Evolutionary conservation across 2,797 vertebrate genomes (phyloP).

Genomic region (Poecile montanus): DNA sequence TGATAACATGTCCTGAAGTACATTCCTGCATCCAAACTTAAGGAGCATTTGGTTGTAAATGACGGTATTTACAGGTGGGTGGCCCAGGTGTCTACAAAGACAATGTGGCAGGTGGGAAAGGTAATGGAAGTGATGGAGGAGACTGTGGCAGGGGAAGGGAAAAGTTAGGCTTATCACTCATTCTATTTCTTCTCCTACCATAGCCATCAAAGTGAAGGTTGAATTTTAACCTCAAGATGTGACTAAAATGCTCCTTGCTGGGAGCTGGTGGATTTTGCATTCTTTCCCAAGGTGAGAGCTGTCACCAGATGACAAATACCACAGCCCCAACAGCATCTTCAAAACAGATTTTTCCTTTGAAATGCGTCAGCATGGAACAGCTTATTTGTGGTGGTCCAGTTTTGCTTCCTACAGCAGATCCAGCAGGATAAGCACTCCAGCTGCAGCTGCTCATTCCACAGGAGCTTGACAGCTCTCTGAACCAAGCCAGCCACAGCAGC

Average conservation of each 20-base stretch:
- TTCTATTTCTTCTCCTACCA: background rate
- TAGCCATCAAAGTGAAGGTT: background rate
- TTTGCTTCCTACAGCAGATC: slow-evolving; percentile 60
- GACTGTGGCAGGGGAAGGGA: background rate
- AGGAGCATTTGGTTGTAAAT: background rate
- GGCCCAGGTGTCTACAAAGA: background rate
- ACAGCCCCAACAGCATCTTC: background rate
- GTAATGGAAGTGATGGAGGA: background rate
- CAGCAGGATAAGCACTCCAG: slow-evolving; percentile 35
- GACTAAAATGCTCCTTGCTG: background rate
- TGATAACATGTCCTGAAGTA: background rate
- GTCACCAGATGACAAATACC: background rate
- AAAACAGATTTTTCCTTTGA: slow-evolving; percentile 36
- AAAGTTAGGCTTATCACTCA: background rate
- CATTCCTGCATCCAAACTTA: background rate
- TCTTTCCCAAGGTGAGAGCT: background rate
- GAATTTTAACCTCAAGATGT: slow-evolving; percentile 1
- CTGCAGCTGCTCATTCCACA: slow-evolving; percentile 24
- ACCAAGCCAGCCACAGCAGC: background rate
- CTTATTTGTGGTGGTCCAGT: slow-evolving; percentile 56
- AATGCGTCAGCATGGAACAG: slow-evolving; percentile 45
- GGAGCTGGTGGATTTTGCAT: background rate
- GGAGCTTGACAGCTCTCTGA: background rate
- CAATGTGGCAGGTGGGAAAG: background rate
- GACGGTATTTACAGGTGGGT: rapidly evolving